These are phyloP conservation scores for Ommatoiulus sabulosus DNA, from an alignment of 2,888 invertebrate species.

Conservation along the genomic window DNA sequence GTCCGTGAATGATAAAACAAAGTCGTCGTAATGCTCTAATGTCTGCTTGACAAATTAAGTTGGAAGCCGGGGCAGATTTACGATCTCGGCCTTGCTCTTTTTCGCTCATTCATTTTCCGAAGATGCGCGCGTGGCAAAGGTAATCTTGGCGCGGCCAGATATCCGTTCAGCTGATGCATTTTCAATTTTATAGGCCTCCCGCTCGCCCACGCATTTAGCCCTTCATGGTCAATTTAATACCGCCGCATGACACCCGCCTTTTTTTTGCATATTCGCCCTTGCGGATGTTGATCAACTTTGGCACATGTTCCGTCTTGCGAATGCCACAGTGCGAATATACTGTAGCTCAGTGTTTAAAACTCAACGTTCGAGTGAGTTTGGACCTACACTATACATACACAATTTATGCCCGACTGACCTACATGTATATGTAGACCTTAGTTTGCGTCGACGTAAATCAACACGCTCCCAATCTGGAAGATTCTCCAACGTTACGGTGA, in stretches of 20 bases:
- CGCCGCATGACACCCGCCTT: not conserved
- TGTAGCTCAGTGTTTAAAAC: no score
- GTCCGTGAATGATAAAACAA: slow-evolving; percentile 1
- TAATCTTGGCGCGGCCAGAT: not conserved
- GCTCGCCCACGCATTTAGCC: not conserved
- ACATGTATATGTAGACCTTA: no score
- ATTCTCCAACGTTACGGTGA: no score
- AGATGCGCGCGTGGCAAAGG: not conserved
- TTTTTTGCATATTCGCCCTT: not conserved
- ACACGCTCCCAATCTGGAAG: not conserved
- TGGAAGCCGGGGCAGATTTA: not conserved
- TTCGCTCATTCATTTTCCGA: not conserved
- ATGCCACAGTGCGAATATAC: no score
- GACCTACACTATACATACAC: no score
- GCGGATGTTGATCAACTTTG: not conserved
- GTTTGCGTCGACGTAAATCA: not conserved
- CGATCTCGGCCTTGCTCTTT: not conserved
- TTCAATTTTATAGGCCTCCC: not conserved
- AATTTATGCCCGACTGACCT: not conserved
- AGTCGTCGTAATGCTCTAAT: not conserved
- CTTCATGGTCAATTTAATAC: not conserved
- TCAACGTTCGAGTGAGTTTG: no score
- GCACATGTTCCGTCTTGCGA: not conserved
- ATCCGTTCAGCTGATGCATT: not conserved
- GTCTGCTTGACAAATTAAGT: not conserved